Evolutionary conservation across 2,113 vertebrate genomes (phyloP).

Genomic region (Cynoglossus semilaevis): DNA sequence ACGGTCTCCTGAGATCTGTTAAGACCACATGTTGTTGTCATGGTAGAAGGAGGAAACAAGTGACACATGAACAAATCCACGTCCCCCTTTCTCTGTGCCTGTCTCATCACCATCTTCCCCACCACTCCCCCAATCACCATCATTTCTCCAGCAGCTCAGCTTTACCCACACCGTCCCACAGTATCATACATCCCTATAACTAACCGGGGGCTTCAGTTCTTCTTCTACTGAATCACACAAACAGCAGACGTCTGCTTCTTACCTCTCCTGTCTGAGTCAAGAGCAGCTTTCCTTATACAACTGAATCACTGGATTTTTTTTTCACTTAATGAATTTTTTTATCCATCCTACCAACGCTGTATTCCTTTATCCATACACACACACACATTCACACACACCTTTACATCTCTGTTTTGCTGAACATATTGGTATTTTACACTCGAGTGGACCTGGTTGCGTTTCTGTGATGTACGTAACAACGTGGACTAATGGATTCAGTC

Average conservation of each 20-base stretch:
- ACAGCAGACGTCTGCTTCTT: slow-evolving; percentile 37
- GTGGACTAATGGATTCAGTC: slow-evolving; percentile 84
- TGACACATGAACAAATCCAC: slow-evolving; percentile 66
- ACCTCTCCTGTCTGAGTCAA: slow-evolving; percentile 20
- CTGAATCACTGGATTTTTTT: slow-evolving; percentile 46
- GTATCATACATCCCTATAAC: slow-evolving; percentile 64
- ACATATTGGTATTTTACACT: slow-evolving; percentile 80
- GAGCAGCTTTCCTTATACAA: slow-evolving; percentile 6
- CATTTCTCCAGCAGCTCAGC: slow-evolving; percentile 61
- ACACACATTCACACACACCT: slow-evolving; percentile 4
- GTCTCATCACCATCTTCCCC: slow-evolving; percentile 53
- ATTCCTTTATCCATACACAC: slow-evolving; percentile 11
- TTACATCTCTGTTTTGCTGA: slow-evolving; percentile 46
- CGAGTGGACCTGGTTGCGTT: slow-evolving; percentile 74
- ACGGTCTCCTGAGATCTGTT: slow-evolving; percentile 52
- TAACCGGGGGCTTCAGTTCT: slow-evolving; percentile 48
- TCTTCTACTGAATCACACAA: slow-evolving; percentile 47
- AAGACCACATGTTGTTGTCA: slow-evolving; percentile 73
- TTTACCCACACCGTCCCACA: slow-evolving; percentile 45
- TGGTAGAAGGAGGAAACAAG: slow-evolving; percentile 55
- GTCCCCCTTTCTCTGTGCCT: slow-evolving; percentile 43
- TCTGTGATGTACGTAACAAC: slow-evolving; percentile 78
- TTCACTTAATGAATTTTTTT: neutral
- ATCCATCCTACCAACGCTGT: neutral
- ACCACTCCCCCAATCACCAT: slow-evolving; percentile 5